Evolutionary conservation across 2,888 invertebrate genomes (phyloP).

Genomic region (Arenicola marina): DNA sequence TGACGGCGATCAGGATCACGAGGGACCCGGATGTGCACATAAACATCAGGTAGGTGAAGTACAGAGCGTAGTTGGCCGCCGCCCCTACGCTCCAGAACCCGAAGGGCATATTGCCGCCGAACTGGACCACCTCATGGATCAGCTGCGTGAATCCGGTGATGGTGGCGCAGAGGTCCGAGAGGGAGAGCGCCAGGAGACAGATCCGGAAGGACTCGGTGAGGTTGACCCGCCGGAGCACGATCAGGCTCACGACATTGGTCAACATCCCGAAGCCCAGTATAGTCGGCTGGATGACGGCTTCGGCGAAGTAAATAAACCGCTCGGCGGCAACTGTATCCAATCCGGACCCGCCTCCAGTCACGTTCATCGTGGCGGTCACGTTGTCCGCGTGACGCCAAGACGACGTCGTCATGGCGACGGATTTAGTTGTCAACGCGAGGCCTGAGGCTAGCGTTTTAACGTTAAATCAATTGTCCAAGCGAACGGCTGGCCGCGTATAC

Average conservation of each 20-base stretch:
- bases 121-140: slow-evolving; percentile 10
- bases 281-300: slow-evolving; percentile 2
- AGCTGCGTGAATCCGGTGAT: slow-evolving; percentile 7
- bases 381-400: too few species aligned
- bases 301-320: background rate
- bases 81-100: slow-evolving; percentile 7
- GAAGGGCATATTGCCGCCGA: slow-evolving; percentile 9
- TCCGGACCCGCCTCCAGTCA: too few species aligned
- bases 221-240: background rate
- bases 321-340: too few species aligned
- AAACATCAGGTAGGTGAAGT: slow-evolving; percentile 15
- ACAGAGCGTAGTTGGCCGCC: slow-evolving; percentile 10
- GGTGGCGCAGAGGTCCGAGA: slow-evolving; percentile 13
- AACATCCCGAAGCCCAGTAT: background rate
- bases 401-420: too few species aligned
- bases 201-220: slow-evolving; percentile 5
- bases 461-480: too few species aligned
- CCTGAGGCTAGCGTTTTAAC: too few species aligned
- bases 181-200: slow-evolving; percentile 16
- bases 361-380: too few species aligned
- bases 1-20: slow-evolving; percentile 14
- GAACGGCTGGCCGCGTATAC: too few species aligned
- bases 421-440: too few species aligned
- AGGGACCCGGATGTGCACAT: slow-evolving; percentile 8
- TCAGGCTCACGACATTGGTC: slow-evolving; percentile 4